Base-by-base conservation (phyloP, 2,888 invertebrate genomes). In the Clostera curtula region DNA sequence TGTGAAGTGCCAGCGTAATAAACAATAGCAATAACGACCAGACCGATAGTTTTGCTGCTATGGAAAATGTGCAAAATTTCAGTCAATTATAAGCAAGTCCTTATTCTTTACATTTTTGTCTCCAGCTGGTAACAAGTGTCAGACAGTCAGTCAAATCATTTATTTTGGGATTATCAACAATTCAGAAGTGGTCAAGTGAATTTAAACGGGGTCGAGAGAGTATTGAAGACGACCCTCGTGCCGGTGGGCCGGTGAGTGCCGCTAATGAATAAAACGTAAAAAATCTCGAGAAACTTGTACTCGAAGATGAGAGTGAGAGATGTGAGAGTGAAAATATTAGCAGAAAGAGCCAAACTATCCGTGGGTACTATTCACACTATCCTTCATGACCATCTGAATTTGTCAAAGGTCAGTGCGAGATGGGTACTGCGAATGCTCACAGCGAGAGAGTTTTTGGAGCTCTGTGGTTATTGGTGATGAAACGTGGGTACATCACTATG, bases 401-500 rank as follows among this genome's bases (percentile, higher is more conserved):
- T 15, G 4, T 15, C 15, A 15, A 15, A 15, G 6, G 15, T 15
- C 15, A 15, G 15, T 15, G 15, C 15, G 6, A 15, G 15, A 15
- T 15, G 15, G 15, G 15, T 15, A 6, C 15, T 6, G 6, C 15
- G 4, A 15, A 15, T 15, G 15, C 15, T 15, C 15, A 15, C 15
- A 15, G 4, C 6, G 6, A 13, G 8, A 12, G 9, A 1, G 9
- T 19, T 13, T 20, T 26, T 26, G 19, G 19, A 17, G n/a, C 12
- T 26, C 3, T 26, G 9, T 26, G 18, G 15, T 15, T 15, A 15
- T 6, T 6, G 15, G 15, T 5, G 15, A 15, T 6, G 19, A 19
- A 25, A 25, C 14, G 3, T 25, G 27, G 34, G 18, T 31, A 29
- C 19, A 30, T 22, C 29, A 27, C 19, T 35, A 35, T 33, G 27